Base-by-base conservation (phyloP, 30 jellyfish, hydroid and myxozoan genomes). In the Pseudorhiza aurosa region DNA sequence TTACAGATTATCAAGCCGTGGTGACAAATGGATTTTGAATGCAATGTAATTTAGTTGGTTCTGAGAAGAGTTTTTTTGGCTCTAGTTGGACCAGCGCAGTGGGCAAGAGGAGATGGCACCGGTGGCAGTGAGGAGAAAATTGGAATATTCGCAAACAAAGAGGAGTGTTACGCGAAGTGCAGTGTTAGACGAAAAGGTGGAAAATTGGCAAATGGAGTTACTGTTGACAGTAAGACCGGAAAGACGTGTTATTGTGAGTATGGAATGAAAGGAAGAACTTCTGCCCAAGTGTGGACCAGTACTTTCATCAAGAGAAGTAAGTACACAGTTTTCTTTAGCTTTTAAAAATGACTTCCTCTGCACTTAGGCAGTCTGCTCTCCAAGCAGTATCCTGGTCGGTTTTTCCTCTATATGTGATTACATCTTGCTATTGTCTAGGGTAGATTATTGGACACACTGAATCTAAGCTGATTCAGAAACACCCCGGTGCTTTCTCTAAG, bases 81-180 rank as follows among this genome's bases (percentile, higher is more conserved):
- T 53, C 8, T 30, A 64, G 77, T 33, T 33, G 63, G 60, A 56
- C 76, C 91, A 45, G 84, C 91, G 0, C 71, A 33, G 32, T 80
- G 91, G 91, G 58, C 53, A 5, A 9, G 36, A 4, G 91, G 91
- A 31, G 91, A 80, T 57, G 91, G 91, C 0, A 26, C 60, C n/a
- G 91, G 91, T 46, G 91, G 91, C 6, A 14, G 63, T 14, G 91
- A 80, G 33, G 69, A 64, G 64, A 80, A 55, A 53, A 65, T 80
- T 39, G 91, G 91, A 1, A 32, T 10, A 8, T 65, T 80, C 35
- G 84, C 91, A 45, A 64, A 65, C 84, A 80, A 65, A 49, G 91
- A 80, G 26, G 33, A 44, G 21, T 80, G 91, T 37, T 80, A 80
- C 33, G 69, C 68, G 45, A 80, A 65, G 36, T 80, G 91, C 84